These are phyloP conservation scores for Melierax canorus DNA, from an alignment of 2,113 vertebrate genomes.

Conservation along the genomic window DNA sequence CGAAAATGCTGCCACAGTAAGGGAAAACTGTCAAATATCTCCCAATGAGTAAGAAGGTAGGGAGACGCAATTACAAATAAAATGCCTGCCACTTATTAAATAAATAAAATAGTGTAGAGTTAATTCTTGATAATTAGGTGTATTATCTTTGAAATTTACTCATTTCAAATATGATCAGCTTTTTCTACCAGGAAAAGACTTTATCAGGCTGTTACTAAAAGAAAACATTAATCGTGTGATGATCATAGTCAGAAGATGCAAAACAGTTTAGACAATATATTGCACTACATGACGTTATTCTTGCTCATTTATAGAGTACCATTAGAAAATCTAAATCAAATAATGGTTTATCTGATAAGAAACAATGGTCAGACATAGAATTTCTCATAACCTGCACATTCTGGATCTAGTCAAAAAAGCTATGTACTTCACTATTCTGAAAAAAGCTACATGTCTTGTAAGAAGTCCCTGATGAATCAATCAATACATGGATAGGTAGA, in stretches of 20 bases:
- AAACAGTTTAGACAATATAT: neutral
- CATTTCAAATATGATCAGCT: neutral
- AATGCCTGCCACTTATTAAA: neutral
- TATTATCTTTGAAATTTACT: neutral
- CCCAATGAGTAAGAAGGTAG: neutral
- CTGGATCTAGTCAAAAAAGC: neutral
- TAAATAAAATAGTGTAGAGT: neutral
- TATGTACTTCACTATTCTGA: neutral
- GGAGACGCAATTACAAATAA: neutral
- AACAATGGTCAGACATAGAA: neutral
- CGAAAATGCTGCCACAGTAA: neutral
- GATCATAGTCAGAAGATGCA: neutral
- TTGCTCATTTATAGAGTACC: neutral
- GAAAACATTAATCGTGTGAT: neutral
- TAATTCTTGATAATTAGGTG: neutral
- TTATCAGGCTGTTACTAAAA: neutral
- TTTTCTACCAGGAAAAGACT: neutral
- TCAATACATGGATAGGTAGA: neutral
- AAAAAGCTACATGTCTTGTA: neutral
- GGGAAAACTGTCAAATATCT: neutral
- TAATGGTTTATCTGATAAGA: neutral
- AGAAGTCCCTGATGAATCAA: neutral
- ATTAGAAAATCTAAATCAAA: neutral
- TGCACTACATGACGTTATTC: neutral
- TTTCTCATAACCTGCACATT: neutral